Evolutionary conservation across 2,113 vertebrate species (phyloP).

Genomic region (Gasterosteus aculeatus): DNA sequence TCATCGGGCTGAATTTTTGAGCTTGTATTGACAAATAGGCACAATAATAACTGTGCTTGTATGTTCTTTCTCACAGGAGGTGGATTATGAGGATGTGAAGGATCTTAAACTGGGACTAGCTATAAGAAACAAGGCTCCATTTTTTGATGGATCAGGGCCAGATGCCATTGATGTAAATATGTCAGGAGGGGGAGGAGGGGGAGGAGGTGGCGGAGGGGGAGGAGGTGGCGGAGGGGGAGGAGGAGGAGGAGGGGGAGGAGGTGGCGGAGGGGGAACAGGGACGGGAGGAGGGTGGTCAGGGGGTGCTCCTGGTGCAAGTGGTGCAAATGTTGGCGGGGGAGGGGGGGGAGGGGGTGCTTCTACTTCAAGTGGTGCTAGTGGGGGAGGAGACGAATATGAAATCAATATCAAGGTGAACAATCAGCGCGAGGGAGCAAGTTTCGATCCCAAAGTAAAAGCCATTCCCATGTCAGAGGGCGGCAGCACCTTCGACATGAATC

Average conservation of each 20-base stretch:
- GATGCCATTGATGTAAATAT: neutral
- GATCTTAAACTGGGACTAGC: neutral
- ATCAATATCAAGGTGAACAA: slow-evolving; percentile 85
- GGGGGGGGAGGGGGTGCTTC: too few species aligned
- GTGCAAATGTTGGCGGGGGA: neutral
- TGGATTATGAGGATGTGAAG: neutral
- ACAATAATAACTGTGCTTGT: slow-evolving; percentile 1
- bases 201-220: neutral
- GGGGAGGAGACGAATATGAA: neutral
- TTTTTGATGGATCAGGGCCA: neutral
- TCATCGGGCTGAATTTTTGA: neutral
- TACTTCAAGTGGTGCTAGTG: neutral
- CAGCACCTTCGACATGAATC: slow-evolving; percentile 45
- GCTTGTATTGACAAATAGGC: neutral
- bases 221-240: neutral
- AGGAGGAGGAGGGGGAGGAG: neutral
- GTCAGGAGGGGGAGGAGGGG: neutral
- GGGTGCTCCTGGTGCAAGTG: rapidly evolving
- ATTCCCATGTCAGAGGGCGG: slow-evolving; percentile 78
- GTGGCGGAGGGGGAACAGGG: neutral
- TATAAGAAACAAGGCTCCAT: neutral
- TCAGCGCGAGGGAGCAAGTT: slow-evolving; percentile 83
- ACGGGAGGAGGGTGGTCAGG: neutral
- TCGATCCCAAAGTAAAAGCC: slow-evolving; percentile 80
- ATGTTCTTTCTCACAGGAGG: neutral